A percentile compares a stretch with the other conserved stretches of the same genome.
These are phyloP conservation scores for Cacatua alba DNA, from an alignment of 2,113 vertebrate genomes.

Conservation along the genomic window DNA sequence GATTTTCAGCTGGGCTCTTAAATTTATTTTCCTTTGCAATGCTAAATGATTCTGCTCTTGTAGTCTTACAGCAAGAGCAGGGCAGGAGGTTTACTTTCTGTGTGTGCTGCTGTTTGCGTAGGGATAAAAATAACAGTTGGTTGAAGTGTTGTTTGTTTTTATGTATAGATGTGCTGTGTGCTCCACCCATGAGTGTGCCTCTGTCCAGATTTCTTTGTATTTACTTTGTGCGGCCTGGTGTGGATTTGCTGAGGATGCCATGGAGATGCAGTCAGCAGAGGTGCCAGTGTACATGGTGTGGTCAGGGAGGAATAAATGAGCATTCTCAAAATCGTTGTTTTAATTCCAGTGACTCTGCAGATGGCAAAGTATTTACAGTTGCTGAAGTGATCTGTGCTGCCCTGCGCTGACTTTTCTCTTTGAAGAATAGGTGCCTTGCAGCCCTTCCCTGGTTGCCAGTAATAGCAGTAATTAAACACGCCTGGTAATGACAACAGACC, in stretches of 20 bases:
- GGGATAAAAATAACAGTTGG: not conserved
- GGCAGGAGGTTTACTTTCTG: not conserved
- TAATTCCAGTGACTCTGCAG: slow-evolving; percentile 20
- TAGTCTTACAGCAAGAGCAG: not conserved
- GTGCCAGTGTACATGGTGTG: not conserved
- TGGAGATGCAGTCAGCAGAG: not conserved
- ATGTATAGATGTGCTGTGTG: not conserved
- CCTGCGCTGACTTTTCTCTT: not conserved
- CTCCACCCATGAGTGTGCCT: not conserved
- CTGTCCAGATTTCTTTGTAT: not conserved
- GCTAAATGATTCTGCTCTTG: not conserved
- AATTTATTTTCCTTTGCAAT: not conserved
- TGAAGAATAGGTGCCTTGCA: slow-evolving; percentile 30
- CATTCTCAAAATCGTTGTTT: not conserved
- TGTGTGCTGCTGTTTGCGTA: not conserved
- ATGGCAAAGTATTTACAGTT: not conserved
- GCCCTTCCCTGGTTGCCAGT: not conserved
- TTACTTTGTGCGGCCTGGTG: not conserved
- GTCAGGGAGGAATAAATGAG: not conserved
- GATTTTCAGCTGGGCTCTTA: not conserved
- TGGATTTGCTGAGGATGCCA: not conserved
- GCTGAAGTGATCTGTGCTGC: not conserved
- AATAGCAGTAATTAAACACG: slow-evolving; percentile 58
- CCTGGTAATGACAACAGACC: slow-evolving; percentile 34
- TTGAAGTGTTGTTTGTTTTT: slow-evolving; percentile 31